Conservation (phyloP, 2,797 vertebrate genomes). For the Linurgus olivaceus region DNA sequence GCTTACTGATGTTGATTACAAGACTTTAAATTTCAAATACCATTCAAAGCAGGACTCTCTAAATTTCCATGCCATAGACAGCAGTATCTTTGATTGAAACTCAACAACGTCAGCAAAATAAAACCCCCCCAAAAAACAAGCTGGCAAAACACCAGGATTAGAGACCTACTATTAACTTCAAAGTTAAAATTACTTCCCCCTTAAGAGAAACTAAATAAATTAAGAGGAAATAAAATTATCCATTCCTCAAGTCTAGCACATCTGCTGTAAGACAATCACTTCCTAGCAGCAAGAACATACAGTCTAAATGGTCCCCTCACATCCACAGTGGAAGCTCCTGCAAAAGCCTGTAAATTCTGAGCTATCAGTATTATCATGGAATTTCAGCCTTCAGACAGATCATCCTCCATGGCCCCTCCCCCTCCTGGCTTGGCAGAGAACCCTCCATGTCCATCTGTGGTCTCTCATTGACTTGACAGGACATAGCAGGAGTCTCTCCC, state of each 20-base stretch:
- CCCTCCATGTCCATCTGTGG: constrained; percentile 8
- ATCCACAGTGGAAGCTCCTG: neutral
- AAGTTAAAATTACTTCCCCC: neutral
- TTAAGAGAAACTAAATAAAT: neutral
- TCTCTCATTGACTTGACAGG: constrained; percentile 51
- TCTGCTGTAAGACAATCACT: neutral
- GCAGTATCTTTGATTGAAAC: neutral
- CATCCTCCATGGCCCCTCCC: neutral
- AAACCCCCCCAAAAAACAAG: neutral
- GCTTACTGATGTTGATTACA: neutral
- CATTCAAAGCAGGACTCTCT: neutral
- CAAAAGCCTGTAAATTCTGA: constrained; percentile 13
- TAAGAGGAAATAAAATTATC: neutral
- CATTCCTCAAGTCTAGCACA: neutral
- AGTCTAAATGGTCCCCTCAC: neutral
- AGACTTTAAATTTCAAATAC: neutral
- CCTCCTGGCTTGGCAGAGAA: neutral
- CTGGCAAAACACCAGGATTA: neutral
- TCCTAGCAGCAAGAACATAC: neutral
- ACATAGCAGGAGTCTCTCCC: constrained; percentile 9
- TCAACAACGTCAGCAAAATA: neutral
- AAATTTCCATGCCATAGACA: neutral
- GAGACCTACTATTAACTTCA: neutral
- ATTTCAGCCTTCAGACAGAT: constrained; percentile 40
- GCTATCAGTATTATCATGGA: neutral